A percentile compares a stretch with the other conserved stretches of the same genome.
These are phyloP conservation scores for Oncorhynchus tshawytscha DNA, from an alignment of 2,113 vertebrate genomes.

Conservation along the genomic window DNA sequence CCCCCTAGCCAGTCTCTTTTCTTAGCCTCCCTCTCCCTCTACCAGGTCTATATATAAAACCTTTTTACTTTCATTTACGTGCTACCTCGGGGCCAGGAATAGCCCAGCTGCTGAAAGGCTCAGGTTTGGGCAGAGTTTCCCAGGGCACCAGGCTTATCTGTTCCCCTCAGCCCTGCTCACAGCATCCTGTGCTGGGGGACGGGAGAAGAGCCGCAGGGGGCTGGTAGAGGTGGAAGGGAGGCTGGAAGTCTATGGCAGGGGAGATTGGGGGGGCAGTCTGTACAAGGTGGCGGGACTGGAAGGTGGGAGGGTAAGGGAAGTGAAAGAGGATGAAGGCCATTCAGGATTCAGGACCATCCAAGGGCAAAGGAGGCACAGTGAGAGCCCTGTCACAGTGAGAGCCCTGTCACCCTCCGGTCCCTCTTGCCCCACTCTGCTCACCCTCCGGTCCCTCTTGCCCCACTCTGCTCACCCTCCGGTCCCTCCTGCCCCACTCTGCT, in stretches of 20 bases:
- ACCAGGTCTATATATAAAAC: slow-evolving; percentile 66
- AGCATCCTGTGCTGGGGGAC: slow-evolving; percentile 74
- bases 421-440: no score
- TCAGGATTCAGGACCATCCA: slow-evolving; percentile 42
- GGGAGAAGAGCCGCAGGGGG: slow-evolving; percentile 2
- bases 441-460: no score
- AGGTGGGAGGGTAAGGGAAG: slow-evolving; percentile 38
- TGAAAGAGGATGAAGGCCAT: slow-evolving; percentile 41
- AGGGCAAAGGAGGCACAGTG: slow-evolving; percentile 51
- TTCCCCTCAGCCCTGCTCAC: slow-evolving; percentile 65
- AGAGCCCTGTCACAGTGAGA: slow-evolving; percentile 51
- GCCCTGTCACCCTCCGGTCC: neutral
- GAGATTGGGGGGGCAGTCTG: neutral
- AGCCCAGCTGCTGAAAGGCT: slow-evolving; percentile 71
- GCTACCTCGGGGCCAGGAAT: slow-evolving; percentile 71
- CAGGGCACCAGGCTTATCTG: slow-evolving; percentile 79
- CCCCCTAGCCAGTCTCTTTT: slow-evolving; percentile 23
- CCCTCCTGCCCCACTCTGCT: no score
- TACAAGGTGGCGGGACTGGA: slow-evolving; percentile 33
- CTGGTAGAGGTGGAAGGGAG: slow-evolving; percentile 28
- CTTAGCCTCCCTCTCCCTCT: slow-evolving; percentile 29
- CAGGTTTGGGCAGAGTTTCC: slow-evolving; percentile 73
- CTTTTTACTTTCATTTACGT: slow-evolving; percentile 69
- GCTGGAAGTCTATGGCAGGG: slow-evolving; percentile 74
- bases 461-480: no score